phyloP scores from a whole-genome alignment of 2,888 invertebrate species.

The Operophtera brumata region DNA sequence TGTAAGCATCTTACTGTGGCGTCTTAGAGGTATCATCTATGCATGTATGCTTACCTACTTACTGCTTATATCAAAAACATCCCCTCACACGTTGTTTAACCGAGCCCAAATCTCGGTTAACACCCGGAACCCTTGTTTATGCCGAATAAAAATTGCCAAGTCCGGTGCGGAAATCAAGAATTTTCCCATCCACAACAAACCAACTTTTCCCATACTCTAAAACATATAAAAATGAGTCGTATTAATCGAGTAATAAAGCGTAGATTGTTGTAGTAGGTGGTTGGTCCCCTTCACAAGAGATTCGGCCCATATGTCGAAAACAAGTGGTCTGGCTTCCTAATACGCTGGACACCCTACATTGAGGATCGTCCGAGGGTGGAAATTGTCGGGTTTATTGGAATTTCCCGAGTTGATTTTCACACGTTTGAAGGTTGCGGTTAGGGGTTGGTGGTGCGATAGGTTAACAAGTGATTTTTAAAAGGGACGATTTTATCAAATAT shows the following conservation, averaged over 20 bases:
- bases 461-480: conserved; percentile 19
- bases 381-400: conserved; percentile 72
- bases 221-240: conserved; percentile 33
- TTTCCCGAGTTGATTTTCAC: conserved; percentile 70
- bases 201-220: conserved; percentile 31
- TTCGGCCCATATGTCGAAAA: conserved; percentile 73
- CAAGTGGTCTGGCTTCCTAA: conserved; percentile 73
- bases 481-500: neutral
- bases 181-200: conserved; percentile 65
- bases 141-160: conserved; percentile 75
- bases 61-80: conserved; percentile 46
- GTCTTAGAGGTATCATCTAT: no score
- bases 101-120: conserved; percentile 62
- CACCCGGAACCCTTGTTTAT: conserved; percentile 64
- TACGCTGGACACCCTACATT: conserved; percentile 73
- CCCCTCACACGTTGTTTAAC: conserved; percentile 57
- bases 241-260: conserved; percentile 21
- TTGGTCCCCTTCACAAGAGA: conserved; percentile 55
- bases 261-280: conserved; percentile 25
- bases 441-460: conserved; percentile 28
- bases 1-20: no score
- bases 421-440: conserved; percentile 48
- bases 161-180: conserved; percentile 73
- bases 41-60: neutral
- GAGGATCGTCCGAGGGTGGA: conserved; percentile 62